These are phyloP conservation scores for Platanista minor DNA, from an alignment of 2,113 vertebrate species.

Conservation along the genomic window DNA sequence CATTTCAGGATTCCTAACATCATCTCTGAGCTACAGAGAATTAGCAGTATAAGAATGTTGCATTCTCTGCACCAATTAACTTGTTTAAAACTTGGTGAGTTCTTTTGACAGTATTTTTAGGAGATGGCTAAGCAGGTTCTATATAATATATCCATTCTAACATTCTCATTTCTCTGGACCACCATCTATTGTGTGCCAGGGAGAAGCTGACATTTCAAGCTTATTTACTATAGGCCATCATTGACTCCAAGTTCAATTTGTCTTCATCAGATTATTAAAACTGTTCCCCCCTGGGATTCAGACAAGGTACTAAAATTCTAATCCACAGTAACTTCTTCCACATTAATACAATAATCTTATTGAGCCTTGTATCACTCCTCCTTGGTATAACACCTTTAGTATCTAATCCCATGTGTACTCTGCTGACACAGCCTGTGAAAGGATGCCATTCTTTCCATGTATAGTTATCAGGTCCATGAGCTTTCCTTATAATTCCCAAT, in stretches of 20 bases:
- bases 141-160: neutral
- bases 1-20: neutral
- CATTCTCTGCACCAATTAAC: neutral
- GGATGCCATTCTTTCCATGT: neutral
- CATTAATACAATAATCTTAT: neutral
- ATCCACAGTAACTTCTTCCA: neutral
- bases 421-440: neutral
- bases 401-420: neutral
- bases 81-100: neutral
- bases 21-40: neutral
- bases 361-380: neutral
- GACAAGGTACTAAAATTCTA: neutral
- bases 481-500: neutral
- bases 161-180: neutral
- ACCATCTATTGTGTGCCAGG: neutral
- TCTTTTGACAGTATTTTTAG: neutral
- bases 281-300: neutral
- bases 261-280: slow-evolving; percentile 21
- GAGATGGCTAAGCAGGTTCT: neutral
- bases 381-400: neutral
- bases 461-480: neutral
- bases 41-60: neutral
- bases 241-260: neutral
- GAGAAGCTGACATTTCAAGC: neutral
- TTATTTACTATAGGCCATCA: neutral